Percentiles rank a stretch among this genome's conserved stretches.
Conservation (phyloP, 1,140 invertebrate species). For the Heliconius nattereri region DNA sequence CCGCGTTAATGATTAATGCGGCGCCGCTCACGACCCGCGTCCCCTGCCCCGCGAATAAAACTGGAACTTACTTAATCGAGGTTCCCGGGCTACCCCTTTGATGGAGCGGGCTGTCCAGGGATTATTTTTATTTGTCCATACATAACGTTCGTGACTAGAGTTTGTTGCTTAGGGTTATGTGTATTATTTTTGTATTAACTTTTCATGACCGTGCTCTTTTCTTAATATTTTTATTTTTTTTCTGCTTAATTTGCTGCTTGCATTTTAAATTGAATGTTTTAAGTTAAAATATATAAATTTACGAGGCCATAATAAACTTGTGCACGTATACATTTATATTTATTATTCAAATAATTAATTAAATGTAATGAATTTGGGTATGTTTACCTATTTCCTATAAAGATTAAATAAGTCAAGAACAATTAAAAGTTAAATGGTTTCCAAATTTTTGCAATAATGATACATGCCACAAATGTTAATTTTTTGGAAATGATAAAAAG, state of each 20-base stretch:
- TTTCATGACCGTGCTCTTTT: slow-evolving; percentile 14
- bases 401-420: too few species aligned
- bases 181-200: slow-evolving; percentile 28
- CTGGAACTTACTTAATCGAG: slow-evolving; percentile 76
- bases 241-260: neutral
- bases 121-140: slow-evolving; percentile 67
- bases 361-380: too few species aligned
- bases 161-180: slow-evolving; percentile 34
- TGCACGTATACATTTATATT: too few species aligned
- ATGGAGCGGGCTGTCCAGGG: slow-evolving; percentile 67
- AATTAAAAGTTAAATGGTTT: too few species aligned
- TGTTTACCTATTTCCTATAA: too few species aligned
- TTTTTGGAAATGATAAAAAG: too few species aligned
- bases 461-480: too few species aligned
- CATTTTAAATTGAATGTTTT: too few species aligned
- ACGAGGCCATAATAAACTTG: too few species aligned
- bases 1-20: slow-evolving; percentile 80
- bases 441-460: too few species aligned
- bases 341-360: too few species aligned
- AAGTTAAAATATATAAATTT: too few species aligned
- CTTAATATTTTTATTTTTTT: slow-evolving; percentile 38
- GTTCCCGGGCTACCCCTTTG: slow-evolving; percentile 74
- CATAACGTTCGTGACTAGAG: slow-evolving; percentile 52
- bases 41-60: slow-evolving; percentile 66
- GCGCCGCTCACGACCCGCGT: slow-evolving; percentile 67